A percentile compares a stretch with the other conserved stretches of the same genome.
Conservation (phyloP, 2,888 invertebrate genomes). For the Aleiodes alternator region DNA sequence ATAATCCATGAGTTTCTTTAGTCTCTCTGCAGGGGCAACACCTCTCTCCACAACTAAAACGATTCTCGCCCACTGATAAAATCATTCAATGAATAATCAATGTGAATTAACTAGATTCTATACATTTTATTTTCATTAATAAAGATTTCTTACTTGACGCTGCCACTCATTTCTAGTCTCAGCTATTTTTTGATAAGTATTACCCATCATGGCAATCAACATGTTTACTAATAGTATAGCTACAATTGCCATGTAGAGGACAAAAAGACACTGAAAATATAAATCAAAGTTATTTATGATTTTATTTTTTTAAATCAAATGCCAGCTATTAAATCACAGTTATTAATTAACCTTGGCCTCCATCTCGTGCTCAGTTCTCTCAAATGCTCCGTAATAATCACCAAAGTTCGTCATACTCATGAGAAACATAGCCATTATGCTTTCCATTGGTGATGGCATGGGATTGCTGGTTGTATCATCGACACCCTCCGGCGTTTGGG, state of each 20-base stretch:
- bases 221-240: conserved; percentile 97
- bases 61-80: conserved; percentile 93
- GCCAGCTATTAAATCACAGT: conserved; percentile 35
- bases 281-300: conserved; percentile 26
- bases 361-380: conserved; percentile 90
- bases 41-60: conserved; percentile 97
- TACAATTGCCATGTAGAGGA: conserved; percentile 98
- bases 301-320: conserved; percentile 42
- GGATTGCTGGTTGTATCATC: conserved; percentile 90
- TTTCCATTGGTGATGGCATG: conserved; percentile 94
- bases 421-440: conserved; percentile 97
- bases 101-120: not conserved
- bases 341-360: conserved; percentile 85
- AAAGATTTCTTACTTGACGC: conserved; percentile 80
- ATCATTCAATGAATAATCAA: conserved; percentile 29
- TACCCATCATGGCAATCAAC: conserved; percentile 99
- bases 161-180: conserved; percentile 99
- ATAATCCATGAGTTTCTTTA: conserved; percentile 91
- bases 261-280: conserved; percentile 85
- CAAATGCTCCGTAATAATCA: conserved; percentile 94
- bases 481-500: conserved; percentile 87
- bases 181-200: conserved; percentile 98
- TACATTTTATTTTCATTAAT: not conserved
- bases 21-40: conserved; percentile 91
- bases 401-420: conserved; percentile 99